Conservation (phyloP, 2,797 vertebrate species). For the Carapus acus region DNA sequence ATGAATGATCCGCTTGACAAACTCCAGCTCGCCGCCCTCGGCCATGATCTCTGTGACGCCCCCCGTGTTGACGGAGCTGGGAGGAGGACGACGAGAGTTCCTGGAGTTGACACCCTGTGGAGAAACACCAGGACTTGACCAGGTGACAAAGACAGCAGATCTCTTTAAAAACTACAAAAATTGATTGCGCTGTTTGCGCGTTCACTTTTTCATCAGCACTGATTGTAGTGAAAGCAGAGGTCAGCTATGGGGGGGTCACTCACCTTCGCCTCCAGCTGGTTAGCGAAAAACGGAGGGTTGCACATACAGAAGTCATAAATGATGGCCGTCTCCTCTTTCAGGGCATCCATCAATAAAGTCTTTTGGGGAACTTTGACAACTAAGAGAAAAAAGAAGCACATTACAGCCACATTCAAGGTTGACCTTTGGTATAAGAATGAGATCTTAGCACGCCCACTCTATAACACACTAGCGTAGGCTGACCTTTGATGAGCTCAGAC, state of each 20-base stretch:
- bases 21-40: conserved; percentile 96
- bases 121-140: conserved; percentile 6
- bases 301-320: conserved; percentile 99
- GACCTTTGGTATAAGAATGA: no score
- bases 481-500: conserved; percentile 95
- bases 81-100: conserved; percentile 89
- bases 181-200: no score
- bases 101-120: conserved; percentile 93
- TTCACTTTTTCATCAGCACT: no score
- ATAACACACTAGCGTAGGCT: neutral
- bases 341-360: conserved; percentile 95
- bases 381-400: conserved; percentile 46
- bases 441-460: no score
- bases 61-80: conserved; percentile 96
- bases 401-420: no score
- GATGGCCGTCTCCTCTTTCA: conserved; percentile 93
- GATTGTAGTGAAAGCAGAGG: no score
- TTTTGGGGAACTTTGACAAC: conserved; percentile 99
- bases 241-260: conserved; percentile 2
- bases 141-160: no score
- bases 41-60: conserved; percentile 99
- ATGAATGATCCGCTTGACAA: conserved; percentile 98
- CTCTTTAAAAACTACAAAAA: no score
- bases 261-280: conserved; percentile 94
- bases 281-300: conserved; percentile 97